A percentile compares a stretch with the other conserved stretches of the same genome.
Evolutionary conservation across 2,113 vertebrate genomes (phyloP).

Genomic region (Alexandromys fortis): DNA sequence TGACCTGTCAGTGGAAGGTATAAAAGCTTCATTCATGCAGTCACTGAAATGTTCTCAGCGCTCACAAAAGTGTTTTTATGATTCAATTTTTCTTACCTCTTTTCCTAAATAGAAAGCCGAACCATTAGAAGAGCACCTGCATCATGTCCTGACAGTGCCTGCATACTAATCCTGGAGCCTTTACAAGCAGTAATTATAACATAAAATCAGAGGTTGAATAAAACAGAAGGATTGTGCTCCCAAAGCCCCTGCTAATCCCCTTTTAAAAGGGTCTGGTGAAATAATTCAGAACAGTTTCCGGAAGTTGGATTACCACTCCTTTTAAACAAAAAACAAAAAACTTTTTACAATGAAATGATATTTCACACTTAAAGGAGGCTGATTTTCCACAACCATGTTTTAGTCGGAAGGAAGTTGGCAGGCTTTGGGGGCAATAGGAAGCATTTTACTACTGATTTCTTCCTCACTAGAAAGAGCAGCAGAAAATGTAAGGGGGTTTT

Average conservation of each 20-base stretch:
- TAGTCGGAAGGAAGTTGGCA: constrained; percentile 74
- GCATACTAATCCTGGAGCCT: constrained; percentile 93
- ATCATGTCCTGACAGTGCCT: constrained; percentile 87
- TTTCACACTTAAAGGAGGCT: constrained; percentile 95
- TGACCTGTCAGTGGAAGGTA: constrained; percentile 89
- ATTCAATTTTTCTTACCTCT: constrained; percentile 90
- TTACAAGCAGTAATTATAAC: constrained; percentile 97
- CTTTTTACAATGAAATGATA: constrained; percentile 97
- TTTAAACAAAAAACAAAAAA: constrained; percentile 82
- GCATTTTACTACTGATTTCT: constrained; percentile 66
- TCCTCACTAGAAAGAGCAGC: constrained; percentile 29
- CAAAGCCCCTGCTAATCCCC: constrained; percentile 97
- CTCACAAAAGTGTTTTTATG: constrained; percentile 91
- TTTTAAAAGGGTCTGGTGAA: constrained; percentile 98
- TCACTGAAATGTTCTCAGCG: constrained; percentile 87
- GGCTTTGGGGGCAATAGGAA: constrained; percentile 80
- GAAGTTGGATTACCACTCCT: constrained; percentile 98
- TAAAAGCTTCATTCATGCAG: constrained; percentile 90
- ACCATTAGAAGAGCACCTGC: constrained; percentile 95
- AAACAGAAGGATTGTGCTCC: constrained; percentile 91
- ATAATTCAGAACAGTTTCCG: constrained; percentile 99
- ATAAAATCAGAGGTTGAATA: constrained; percentile 95
- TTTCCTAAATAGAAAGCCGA: constrained; percentile 91
- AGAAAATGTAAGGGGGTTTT: constrained; percentile 64
- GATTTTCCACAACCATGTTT: constrained; percentile 86